Conservation (phyloP, 2,113 vertebrate species). For the Lepisosteus osseus region DNA sequence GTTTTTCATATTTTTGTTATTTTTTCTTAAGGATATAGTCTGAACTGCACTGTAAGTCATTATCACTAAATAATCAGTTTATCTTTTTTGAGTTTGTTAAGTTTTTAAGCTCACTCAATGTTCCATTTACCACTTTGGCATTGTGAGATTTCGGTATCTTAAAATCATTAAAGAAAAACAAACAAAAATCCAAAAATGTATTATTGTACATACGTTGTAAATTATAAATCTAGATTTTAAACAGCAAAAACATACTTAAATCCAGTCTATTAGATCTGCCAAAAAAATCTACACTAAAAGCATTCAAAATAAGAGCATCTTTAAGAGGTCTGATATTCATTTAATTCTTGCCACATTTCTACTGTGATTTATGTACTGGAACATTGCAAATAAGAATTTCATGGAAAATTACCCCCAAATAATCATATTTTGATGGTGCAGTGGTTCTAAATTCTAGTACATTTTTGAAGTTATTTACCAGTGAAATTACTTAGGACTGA, state of each 20-base stretch:
- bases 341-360: constrained; percentile 22
- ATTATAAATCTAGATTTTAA: no score
- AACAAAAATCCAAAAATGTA: no score
- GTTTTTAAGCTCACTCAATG: no score
- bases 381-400: constrained; percentile 31
- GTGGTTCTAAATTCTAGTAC: constrained; percentile 26
- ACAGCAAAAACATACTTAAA: not conserved
- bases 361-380: constrained; percentile 21
- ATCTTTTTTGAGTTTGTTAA: no score
- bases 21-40: no score
- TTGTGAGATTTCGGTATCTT: no score
- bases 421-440: constrained; percentile 24
- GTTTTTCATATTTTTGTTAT: no score
- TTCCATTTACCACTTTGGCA: no score
- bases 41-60: no score
- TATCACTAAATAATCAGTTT: no score
- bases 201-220: no score
- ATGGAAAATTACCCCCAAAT: constrained; percentile 32
- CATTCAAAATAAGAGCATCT: not conserved
- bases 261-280: not conserved
- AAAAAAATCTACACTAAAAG: not conserved
- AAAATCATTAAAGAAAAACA: no score
- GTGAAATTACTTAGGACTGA: constrained; percentile 2
- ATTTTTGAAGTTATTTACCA: constrained; percentile 13
- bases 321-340: constrained; percentile 1